A percentile compares a stretch with the other conserved stretches of the same genome.
Conservation (phyloP, 2,797 vertebrate species). For the Falco naumanni region DNA sequence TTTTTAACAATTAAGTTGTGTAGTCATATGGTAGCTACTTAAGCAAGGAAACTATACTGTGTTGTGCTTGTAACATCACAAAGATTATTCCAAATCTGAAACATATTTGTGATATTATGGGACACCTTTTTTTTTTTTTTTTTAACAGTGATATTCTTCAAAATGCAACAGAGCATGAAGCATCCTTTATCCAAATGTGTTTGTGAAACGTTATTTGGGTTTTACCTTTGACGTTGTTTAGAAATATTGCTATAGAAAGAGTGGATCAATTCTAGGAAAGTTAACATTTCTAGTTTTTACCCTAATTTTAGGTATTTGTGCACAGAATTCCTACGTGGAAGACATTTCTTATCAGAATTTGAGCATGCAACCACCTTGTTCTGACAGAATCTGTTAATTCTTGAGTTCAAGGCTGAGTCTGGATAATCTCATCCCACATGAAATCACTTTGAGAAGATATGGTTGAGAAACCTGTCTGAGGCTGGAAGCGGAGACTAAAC, state of each 20-base stretch:
- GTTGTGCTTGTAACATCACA: background rate
- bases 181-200: background rate
- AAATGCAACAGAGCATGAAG: background rate
- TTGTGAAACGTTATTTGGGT: background rate
- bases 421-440: background rate
- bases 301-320: background rate
- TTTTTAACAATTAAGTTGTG: background rate
- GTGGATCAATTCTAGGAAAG: background rate
- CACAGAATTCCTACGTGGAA: background rate
- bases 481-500: background rate
- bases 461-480: background rate
- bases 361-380: background rate
- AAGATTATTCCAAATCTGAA: background rate
- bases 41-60: background rate
- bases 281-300: background rate
- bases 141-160: background rate
- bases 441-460: background rate
- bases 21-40: background rate
- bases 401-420: background rate
- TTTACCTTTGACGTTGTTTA: background rate
- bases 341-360: background rate
- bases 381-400: background rate
- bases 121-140: background rate
- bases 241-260: background rate
- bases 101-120: background rate